Evolutionary conservation across 2,113 vertebrate genomes (phyloP).

Genomic region (Sisor rabdophorus): DNA sequence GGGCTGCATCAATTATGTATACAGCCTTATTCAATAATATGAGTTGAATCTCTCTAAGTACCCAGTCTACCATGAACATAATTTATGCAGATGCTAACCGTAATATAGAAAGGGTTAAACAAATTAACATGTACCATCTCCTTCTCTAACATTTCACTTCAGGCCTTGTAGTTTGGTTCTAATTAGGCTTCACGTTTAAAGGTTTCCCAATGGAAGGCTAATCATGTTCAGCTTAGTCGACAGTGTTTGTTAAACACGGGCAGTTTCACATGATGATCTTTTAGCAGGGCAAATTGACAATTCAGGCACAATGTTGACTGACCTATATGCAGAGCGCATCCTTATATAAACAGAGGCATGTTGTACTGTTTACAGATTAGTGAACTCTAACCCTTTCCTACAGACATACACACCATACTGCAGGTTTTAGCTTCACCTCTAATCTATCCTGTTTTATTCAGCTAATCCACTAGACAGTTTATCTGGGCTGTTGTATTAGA

Average conservation of each 20-base stretch:
- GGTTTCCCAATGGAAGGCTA: conserved; percentile 42
- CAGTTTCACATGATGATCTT: conserved; percentile 32
- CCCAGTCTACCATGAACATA: neutral
- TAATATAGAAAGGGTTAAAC: neutral
- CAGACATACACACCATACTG: neutral
- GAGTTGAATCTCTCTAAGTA: neutral
- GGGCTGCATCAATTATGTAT: too few relatives aligned
- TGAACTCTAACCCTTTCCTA: conserved; percentile 12
- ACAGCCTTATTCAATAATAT: too few relatives aligned
- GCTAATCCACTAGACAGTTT: conserved; percentile 18
- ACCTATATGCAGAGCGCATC: conserved; percentile 40
- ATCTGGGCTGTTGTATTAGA: neutral
- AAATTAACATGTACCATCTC: conserved; percentile 10
- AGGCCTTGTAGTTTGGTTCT: conserved; percentile 37
- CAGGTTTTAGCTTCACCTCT: conserved; percentile 1
- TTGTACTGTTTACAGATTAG: conserved; percentile 3
- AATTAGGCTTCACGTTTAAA: conserved; percentile 40
- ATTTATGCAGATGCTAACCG: conserved; percentile 24
- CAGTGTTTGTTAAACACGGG: conserved; percentile 38
- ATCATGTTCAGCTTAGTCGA: conserved; percentile 34
- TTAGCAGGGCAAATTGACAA: conserved; percentile 34
- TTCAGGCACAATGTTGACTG: conserved; percentile 42
- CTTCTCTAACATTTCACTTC: conserved; percentile 4
- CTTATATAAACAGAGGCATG: conserved; percentile 14
- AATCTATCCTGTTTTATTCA: neutral